phyloP scores from a whole-genome alignment of 2,113 vertebrate genomes.

The Osmerus mordax region DNA sequence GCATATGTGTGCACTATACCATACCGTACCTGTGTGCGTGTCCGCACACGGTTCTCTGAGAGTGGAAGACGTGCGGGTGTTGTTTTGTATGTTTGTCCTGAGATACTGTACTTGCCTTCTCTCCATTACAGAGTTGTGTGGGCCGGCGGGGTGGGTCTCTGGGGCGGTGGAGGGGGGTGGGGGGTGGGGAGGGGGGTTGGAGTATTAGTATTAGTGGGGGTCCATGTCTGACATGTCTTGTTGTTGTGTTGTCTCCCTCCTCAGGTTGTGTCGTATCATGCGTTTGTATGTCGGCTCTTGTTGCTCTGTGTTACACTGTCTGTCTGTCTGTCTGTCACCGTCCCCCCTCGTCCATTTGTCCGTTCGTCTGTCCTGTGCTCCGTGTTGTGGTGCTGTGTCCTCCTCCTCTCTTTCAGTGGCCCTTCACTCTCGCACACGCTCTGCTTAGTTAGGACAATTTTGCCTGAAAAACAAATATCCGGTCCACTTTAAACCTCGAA shows the following conservation, averaged over 20 bases:
- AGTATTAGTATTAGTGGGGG: neutral
- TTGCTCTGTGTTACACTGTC: slow-evolving; percentile 68
- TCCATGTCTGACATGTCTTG: slow-evolving; percentile 48
- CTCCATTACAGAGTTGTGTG: neutral
- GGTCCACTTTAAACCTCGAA: too few relatives aligned
- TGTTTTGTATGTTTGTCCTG: neutral
- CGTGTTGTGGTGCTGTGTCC: slow-evolving; percentile 62
- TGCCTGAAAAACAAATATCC: too few relatives aligned
- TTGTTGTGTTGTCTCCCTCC: slow-evolving; percentile 59
- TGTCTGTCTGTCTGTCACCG: slow-evolving; percentile 56
- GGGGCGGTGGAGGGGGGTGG: slow-evolving; percentile 7
- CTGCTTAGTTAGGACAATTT: slow-evolving; percentile 53
- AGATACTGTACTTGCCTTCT: neutral
- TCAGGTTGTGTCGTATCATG: slow-evolving; percentile 69
- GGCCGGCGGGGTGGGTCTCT: neutral
- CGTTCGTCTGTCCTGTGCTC: slow-evolving; percentile 35
- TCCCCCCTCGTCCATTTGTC: slow-evolving; percentile 36
- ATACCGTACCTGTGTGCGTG: slow-evolving; percentile 30
- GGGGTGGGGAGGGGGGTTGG: slow-evolving; percentile 7
- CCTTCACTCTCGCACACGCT: slow-evolving; percentile 38
- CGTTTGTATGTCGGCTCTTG: slow-evolving; percentile 67
- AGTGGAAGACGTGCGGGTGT: slow-evolving; percentile 1
- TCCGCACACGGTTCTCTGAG: slow-evolving; percentile 23
- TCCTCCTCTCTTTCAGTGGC: slow-evolving; percentile 60
- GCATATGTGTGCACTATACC: slow-evolving; percentile 22